Evolutionary conservation across 1,140 invertebrate genomes (phyloP).

Genomic region (Heliconius himera): DNA sequence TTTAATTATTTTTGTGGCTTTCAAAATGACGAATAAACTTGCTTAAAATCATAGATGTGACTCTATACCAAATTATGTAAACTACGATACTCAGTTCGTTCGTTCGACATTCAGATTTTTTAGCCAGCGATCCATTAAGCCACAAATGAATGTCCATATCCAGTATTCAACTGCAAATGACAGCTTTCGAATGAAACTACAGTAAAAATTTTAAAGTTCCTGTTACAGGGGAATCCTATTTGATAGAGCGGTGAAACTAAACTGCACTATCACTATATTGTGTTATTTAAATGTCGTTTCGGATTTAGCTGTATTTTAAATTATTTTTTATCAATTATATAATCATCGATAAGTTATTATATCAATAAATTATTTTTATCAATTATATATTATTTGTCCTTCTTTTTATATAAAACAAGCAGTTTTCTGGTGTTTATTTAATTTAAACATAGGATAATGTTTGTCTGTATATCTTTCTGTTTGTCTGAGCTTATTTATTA

Average conservation of each 20-base stretch:
- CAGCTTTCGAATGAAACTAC: not conserved
- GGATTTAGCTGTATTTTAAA: not conserved
- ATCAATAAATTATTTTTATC: too few species aligned
- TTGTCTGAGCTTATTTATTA: too few species aligned
- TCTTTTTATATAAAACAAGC: too few species aligned
- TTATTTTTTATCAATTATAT: not conserved
- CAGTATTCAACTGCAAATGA: slow-evolving; percentile 7
- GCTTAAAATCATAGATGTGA: not conserved
- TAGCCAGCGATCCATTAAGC: not conserved
- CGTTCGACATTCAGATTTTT: slow-evolving; percentile 4
- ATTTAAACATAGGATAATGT: too few species aligned
- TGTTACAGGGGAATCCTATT: slow-evolving; percentile 3
- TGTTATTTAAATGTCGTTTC: not conserved
- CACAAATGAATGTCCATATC: slow-evolving; percentile 10
- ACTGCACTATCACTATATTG: not conserved
- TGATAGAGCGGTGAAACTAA: slow-evolving; percentile 3
- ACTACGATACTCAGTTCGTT: not conserved
- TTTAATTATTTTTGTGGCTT: too few species aligned
- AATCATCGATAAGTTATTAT: too few species aligned
- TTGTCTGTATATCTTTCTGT: too few species aligned
- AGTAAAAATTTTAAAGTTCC: slow-evolving; percentile 6
- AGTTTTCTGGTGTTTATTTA: too few species aligned
- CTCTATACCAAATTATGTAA: not conserved
- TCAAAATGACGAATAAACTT: not conserved
- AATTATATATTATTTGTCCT: too few species aligned